Percentiles rank a stretch among this genome's conserved stretches.
These are phyloP conservation scores for Campoletis sonorensis DNA, from an alignment of 1,140 invertebrate genomes.

Conservation along the genomic window DNA sequence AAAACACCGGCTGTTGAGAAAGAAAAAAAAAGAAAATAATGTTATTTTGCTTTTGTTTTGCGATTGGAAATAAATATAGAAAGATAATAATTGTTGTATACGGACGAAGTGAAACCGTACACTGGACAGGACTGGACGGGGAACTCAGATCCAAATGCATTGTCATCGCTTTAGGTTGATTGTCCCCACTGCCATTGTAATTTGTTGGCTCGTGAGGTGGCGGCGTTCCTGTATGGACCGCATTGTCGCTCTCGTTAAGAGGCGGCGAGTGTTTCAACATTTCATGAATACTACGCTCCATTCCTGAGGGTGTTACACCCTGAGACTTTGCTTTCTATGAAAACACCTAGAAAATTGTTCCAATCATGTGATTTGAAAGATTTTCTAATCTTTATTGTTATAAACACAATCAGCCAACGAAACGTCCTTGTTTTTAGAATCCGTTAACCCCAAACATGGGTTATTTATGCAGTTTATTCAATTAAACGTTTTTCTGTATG, in stretches of 20 bases:
- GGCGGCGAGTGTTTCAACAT: constrained; percentile 91
- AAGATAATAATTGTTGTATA: constrained; percentile 67
- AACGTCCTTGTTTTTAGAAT: no score
- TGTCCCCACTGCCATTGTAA: constrained; percentile 67
- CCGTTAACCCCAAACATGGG: no score
- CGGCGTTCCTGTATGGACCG: constrained; percentile 84
- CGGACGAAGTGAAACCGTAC: constrained; percentile 61
- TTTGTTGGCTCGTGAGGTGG: constrained; percentile 71
- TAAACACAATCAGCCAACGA: not conserved
- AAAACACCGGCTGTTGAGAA: constrained; percentile 35
- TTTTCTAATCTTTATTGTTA: not conserved
- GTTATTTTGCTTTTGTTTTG: not conserved
- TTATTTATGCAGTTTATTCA: no score
- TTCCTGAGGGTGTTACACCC: constrained; percentile 66
- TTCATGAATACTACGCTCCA: constrained; percentile 89
- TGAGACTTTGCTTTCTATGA: constrained; percentile 6
- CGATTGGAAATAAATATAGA: constrained; percentile 25
- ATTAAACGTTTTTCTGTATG: no score
- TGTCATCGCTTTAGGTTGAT: constrained; percentile 74
- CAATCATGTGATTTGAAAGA: not conserved
- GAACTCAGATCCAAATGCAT: constrained; percentile 65
- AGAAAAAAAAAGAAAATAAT: not conserved
- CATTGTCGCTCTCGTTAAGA: constrained; percentile 85
- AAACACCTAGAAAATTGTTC: constrained; percentile 9
- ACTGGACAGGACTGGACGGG: constrained; percentile 40